Percentiles rank a stretch among this genome's conserved stretches.
These are phyloP conservation scores for Cheilinus undulatus DNA, from an alignment of 2,113 vertebrate species.

Conservation along the genomic window DNA sequence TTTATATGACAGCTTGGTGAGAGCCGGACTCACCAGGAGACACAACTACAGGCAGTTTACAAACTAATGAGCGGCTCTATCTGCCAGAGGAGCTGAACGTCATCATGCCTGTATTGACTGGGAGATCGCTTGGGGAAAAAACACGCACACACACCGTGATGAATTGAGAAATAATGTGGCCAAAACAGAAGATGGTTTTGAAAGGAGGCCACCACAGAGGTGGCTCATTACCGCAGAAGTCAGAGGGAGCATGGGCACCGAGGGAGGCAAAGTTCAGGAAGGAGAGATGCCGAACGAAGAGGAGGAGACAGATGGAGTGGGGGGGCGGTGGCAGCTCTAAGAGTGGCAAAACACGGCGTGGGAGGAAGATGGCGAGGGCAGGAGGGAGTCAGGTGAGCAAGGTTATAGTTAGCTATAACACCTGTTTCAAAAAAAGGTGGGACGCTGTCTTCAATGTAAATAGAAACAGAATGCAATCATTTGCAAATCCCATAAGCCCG, in stretches of 20 bases:
- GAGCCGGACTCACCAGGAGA: slow-evolving; percentile 62
- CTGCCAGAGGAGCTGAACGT: slow-evolving; percentile 61
- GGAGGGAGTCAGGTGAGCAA: slow-evolving; percentile 51
- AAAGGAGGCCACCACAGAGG: slow-evolving; percentile 34
- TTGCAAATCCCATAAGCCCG: too few relatives aligned
- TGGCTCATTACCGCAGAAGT: slow-evolving; percentile 54
- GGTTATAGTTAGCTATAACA: too few relatives aligned
- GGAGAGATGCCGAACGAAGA: slow-evolving; percentile 4
- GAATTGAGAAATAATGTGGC: slow-evolving; percentile 41
- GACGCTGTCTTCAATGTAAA: too few relatives aligned
- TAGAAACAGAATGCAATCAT: too few relatives aligned
- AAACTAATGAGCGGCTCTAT: slow-evolving; percentile 70
- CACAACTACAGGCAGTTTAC: slow-evolving; percentile 70
- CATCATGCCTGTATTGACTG: slow-evolving; percentile 64
- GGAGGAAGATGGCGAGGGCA: slow-evolving; percentile 1
- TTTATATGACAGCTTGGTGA: slow-evolving; percentile 69
- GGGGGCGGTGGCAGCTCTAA: neutral
- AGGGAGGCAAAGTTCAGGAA: slow-evolving; percentile 27
- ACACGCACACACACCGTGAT: slow-evolving; percentile 37
- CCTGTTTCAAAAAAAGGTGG: too few relatives aligned
- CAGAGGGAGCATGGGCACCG: slow-evolving; percentile 12
- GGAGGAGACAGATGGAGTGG: slow-evolving; percentile 40
- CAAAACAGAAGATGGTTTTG: slow-evolving; percentile 11
- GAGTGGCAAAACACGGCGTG: slow-evolving; percentile 5
- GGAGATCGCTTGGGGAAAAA: slow-evolving; percentile 26